phyloP scores from a whole-genome alignment of 1,140 invertebrate species.

The Holcopasites calliopsidis region DNA sequence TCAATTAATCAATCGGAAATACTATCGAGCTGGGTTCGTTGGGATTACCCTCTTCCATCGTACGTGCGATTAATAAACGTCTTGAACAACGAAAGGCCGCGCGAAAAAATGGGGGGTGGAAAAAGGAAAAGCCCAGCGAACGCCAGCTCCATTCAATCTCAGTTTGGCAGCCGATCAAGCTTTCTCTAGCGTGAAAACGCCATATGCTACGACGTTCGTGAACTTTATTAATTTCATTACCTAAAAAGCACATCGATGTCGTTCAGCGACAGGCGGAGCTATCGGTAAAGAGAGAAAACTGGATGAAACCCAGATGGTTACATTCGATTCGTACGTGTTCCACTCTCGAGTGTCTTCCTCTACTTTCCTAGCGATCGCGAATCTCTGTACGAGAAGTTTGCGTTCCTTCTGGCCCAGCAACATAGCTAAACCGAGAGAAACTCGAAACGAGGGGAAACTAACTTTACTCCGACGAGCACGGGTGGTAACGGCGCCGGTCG shows the following conservation, averaged over 20 bases:
- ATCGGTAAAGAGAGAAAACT: slow-evolving; percentile 1
- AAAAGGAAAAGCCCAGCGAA: background rate
- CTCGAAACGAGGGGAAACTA: slow-evolving; percentile 33
- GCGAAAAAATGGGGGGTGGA: background rate
- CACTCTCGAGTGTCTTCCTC: background rate
- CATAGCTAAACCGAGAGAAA: slow-evolving; percentile 44
- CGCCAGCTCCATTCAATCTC: slow-evolving; percentile 27
- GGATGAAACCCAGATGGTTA: background rate
- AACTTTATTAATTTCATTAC: slow-evolving; percentile 51
- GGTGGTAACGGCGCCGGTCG: background rate
- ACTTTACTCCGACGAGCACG: slow-evolving; percentile 41
- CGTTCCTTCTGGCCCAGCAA: background rate
- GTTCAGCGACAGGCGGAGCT: slow-evolving; percentile 17
- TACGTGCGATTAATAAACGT: background rate
- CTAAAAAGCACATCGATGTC: slow-evolving; percentile 33
- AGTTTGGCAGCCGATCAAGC: slow-evolving; percentile 41
- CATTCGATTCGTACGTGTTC: background rate
- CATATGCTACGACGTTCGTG: slow-evolving; percentile 28
- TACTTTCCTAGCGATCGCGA: background rate
- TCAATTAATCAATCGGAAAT: too few relatives aligned
- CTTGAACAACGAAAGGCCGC: background rate
- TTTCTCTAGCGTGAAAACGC: background rate
- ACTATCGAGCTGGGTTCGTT: too few relatives aligned
- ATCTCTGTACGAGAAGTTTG: background rate
- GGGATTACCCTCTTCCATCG: too few relatives aligned